Percentiles rank a stretch among this genome's conserved stretches.
Evolutionary conservation across 2,113 vertebrate genomes (phyloP).

Genomic region (Aix galericulata): DNA sequence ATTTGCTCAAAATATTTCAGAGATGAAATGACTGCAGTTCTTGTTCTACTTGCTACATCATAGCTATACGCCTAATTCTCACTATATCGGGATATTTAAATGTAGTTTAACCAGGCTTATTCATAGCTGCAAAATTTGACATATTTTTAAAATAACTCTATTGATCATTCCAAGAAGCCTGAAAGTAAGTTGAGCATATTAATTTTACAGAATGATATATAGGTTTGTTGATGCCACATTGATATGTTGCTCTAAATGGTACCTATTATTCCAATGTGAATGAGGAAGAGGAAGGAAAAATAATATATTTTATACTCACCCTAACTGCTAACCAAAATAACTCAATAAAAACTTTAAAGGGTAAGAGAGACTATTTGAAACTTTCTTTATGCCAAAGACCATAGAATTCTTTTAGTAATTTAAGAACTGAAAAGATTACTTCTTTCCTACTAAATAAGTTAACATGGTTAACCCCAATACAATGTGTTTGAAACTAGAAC

Average conservation of each 20-base stretch:
- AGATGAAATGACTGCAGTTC: not conserved
- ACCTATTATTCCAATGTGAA: not conserved
- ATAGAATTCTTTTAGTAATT: not conserved
- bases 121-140: not conserved
- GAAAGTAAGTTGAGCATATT: not conserved
- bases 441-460: not conserved
- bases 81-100: not conserved
- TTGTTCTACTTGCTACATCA: not conserved
- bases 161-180: not conserved
- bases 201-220: rapidly evolving
- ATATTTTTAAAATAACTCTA: not conserved
- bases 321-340: not conserved
- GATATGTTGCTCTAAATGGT: not conserved
- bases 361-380: not conserved
- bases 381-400: not conserved
- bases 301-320: not conserved
- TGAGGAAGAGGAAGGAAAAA: not conserved
- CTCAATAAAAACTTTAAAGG: not conserved
- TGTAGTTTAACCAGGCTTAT: not conserved
- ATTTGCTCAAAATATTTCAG: not conserved
- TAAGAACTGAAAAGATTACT: not conserved
- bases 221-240: not conserved
- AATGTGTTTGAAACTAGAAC: not conserved
- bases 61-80: not conserved
- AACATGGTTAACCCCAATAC: not conserved